A percentile compares a stretch with the other conserved stretches of the same genome.
These are phyloP conservation scores for Anaspis maculata DNA, from an alignment of 2,888 invertebrate species.

Conservation along the genomic window DNA sequence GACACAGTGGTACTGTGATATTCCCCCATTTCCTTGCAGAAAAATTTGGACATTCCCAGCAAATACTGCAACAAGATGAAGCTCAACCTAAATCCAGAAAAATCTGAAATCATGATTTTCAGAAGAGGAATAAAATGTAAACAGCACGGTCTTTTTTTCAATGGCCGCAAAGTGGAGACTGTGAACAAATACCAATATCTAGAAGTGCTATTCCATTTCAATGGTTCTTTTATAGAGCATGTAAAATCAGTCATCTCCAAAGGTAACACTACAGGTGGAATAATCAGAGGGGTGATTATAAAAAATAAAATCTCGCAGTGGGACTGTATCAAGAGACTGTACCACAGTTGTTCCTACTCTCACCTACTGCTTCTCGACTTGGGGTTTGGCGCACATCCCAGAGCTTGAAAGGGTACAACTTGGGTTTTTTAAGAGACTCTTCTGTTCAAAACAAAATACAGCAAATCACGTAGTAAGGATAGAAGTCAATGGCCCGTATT, in stretches of 20 bases:
- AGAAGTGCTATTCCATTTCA: background rate
- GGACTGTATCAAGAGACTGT: background rate
- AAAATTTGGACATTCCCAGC: background rate
- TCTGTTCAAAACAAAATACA: background rate
- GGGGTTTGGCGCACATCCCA: background rate
- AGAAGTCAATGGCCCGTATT: too few relatives aligned
- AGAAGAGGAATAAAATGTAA: background rate
- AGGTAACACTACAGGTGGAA: background rate
- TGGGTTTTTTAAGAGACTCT: background rate
- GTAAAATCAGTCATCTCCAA: background rate
- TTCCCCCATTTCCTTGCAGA: background rate
- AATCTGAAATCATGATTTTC: background rate
- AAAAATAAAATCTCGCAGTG: background rate
- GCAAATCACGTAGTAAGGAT: too few relatives aligned
- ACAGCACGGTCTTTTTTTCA: background rate
- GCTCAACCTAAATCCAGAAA: background rate
- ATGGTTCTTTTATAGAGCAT: background rate
- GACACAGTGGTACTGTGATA: background rate
- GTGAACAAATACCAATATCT: background rate
- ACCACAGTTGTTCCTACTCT: background rate
- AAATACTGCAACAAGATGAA: background rate
- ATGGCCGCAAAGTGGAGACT: background rate
- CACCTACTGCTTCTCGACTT: background rate
- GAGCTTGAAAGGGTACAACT: background rate
- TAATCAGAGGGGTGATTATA: background rate